Conservation (phyloP, 2,113 vertebrate species). For the Festucalex cinctus region DNA sequence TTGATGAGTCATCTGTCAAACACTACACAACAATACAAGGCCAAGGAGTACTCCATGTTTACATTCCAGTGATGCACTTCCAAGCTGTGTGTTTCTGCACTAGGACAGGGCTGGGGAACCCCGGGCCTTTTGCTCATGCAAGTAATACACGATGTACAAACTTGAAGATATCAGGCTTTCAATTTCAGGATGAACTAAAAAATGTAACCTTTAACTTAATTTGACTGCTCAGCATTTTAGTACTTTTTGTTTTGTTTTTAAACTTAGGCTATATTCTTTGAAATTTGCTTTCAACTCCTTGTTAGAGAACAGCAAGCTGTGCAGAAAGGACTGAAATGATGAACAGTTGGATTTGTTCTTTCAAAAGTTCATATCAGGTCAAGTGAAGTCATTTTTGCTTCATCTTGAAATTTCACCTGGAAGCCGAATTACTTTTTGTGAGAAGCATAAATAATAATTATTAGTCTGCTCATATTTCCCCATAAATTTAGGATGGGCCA, state of each 20-base stretch:
- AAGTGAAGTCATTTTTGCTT: background rate
- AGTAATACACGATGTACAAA: too few relatives aligned
- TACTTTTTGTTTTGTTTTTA: too few relatives aligned
- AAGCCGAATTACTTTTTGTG: background rate
- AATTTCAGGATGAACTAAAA: background rate
- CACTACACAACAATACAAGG: slow-evolving; percentile 59
- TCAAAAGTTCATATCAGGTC: background rate
- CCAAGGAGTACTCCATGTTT: slow-evolving; percentile 73
- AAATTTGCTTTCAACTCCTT: slow-evolving; percentile 21
- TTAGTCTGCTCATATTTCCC: background rate
- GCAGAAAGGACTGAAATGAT: background rate
- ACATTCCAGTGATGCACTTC: slow-evolving; percentile 63
- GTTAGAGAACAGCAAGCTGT: background rate
- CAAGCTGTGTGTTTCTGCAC: slow-evolving; percentile 42
- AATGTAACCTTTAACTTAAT: background rate
- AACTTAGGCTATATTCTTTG: background rate
- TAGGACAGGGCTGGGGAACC: slow-evolving; percentile 18
- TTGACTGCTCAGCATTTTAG: background rate
- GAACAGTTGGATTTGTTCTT: background rate
- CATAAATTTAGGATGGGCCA: background rate
- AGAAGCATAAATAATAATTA: background rate
- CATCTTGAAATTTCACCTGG: background rate
- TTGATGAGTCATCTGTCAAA: slow-evolving; percentile 53
- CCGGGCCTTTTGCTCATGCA: background rate
- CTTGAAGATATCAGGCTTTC: too few relatives aligned